Conservation (phyloP, 2,113 vertebrate genomes). For the Chascanopsetta lugubris region DNA sequence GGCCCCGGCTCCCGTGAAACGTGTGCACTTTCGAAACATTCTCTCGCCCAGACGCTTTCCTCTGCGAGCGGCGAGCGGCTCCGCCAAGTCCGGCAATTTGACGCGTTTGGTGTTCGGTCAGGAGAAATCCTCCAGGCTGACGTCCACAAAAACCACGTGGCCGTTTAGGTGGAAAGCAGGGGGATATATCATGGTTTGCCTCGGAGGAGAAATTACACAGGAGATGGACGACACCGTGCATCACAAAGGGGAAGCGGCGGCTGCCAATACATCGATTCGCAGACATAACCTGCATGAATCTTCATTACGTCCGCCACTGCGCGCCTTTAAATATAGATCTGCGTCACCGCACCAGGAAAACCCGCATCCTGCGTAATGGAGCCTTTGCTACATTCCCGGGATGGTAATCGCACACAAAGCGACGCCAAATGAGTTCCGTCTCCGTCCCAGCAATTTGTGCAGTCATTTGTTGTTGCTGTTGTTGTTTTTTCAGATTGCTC, state of each 20-base stretch:
- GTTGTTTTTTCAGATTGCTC: conserved; percentile 53
- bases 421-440: conserved; percentile 63
- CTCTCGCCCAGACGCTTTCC: conserved; percentile 30
- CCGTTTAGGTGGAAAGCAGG: conserved; percentile 58
- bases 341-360: conserved; percentile 47
- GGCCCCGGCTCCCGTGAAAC: conserved; percentile 42
- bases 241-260: conserved; percentile 54
- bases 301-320: conserved; percentile 64
- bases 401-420: conserved; percentile 57
- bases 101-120: conserved; percentile 62
- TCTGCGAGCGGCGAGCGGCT: conserved; percentile 20
- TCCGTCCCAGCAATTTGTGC: conserved; percentile 68
- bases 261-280: conserved; percentile 58
- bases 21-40: conserved; percentile 64
- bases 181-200: conserved; percentile 62
- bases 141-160: conserved; percentile 61
- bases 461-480: conserved; percentile 65
- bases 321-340: conserved; percentile 58
- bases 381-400: conserved; percentile 42
- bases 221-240: conserved; percentile 40
- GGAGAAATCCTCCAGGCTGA: conserved; percentile 56
- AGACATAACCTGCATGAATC: conserved; percentile 61
- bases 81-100: conserved; percentile 31
- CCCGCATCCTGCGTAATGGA: conserved; percentile 64
- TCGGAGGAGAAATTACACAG: conserved; percentile 68